Base-by-base conservation (phyloP, 1,140 invertebrate species). In the Gonioctena quinquepunctata region DNA sequence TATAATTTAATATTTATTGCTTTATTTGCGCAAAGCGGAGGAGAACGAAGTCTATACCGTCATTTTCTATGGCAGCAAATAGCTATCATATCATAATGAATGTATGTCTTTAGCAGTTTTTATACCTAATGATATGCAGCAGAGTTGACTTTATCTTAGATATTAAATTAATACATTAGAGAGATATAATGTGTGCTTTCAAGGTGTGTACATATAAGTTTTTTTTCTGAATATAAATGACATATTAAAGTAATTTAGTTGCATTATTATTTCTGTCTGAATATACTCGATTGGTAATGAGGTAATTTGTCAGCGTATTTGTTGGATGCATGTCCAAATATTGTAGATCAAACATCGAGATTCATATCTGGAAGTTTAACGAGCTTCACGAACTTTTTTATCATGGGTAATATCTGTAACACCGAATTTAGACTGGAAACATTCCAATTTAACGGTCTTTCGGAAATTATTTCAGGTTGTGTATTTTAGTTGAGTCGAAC, bases 201-300 rank as follows among this genome's bases (percentile, higher is more conserved):
- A 56, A 23, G 22, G 22, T 56, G 52, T 56, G 22, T 56, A 18
- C 21, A 56, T 3, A 56, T 19, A 56, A 23, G 52, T 56, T 23
- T 7, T 56, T 21, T 56, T 56, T 42, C 33, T 56, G 56, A 59
- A 59, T 59, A 59, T 59, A 28, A 59, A 59, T 59, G 21, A 19
- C 19, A 3, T 26, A 59, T 59, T 59, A 59, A 28, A 59, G 25
- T 28, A 28, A 28, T 59, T 59, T 59, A 16, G 21, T 16, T 59
- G 23, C 56, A 59, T 59, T 59, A 11, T 59, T 59, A 18, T 26
- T 59, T 16, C 56, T 16, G 25, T n/a, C 7, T 25, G 21, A 8
- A 28, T 59, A 25, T 59, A 59, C 2, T n/a, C 26, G 25, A 59
- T 28, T 59, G 5, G 26, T 59, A 59, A 28, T 25, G 56, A 59